These are phyloP conservation scores for Menidia beryllina DNA, from an alignment of 2,113 vertebrate species.

Conservation along the genomic window DNA sequence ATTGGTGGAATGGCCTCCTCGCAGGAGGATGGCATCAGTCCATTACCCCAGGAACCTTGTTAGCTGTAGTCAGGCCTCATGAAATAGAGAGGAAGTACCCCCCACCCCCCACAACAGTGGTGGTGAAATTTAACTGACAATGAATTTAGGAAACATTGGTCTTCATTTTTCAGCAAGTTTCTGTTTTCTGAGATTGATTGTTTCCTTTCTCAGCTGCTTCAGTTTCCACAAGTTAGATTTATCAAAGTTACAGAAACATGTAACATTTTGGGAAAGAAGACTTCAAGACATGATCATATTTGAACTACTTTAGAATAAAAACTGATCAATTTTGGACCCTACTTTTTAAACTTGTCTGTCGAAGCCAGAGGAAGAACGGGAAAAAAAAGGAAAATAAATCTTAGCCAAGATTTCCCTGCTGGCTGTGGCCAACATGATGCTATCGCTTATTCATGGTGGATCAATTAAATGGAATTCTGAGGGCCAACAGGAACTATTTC, in stretches of 20 bases:
- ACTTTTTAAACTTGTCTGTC: not conserved
- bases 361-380: not conserved
- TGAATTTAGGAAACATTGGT: no score
- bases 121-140: no score
- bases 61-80: no score
- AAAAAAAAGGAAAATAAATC: no score
- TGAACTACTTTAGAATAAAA: constrained; percentile 14
- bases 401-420: not conserved
- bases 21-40: no score
- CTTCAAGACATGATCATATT: not conserved
- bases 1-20: no score
- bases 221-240: not conserved
- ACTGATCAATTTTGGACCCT: constrained; percentile 10
- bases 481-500: not conserved
- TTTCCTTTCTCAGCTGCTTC: not conserved
- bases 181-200: no score
- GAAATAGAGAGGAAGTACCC: no score
- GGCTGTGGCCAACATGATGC: constrained; percentile 2
- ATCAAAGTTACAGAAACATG: not conserved
- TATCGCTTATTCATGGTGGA: constrained; percentile 12
- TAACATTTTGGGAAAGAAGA: not conserved
- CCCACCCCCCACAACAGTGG: no score
- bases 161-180: no score
- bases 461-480: constrained; percentile 10
- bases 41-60: no score